phyloP scores from a whole-genome alignment of 2,797 vertebrate genomes.

The Smutsia temminckii region DNA sequence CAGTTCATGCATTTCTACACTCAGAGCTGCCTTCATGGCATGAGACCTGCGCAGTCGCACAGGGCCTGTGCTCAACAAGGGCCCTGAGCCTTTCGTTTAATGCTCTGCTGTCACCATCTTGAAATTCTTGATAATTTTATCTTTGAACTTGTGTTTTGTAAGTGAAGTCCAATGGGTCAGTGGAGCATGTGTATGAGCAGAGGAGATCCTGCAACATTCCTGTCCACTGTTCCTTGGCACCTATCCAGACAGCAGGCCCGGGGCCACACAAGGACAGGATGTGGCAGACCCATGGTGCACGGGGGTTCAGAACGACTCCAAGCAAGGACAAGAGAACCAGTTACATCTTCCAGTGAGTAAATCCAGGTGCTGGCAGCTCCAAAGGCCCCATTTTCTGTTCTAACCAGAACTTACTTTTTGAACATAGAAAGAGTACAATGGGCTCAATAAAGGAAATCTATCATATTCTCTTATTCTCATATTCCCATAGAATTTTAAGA shows the following conservation, averaged over 20 bases:
- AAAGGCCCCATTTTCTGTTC: background rate
- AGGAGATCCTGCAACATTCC: background rate
- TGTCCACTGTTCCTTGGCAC: rapidly evolving
- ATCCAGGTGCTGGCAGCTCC: background rate
- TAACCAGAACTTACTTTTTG: background rate
- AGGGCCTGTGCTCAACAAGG: background rate
- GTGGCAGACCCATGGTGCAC: background rate
- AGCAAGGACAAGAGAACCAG: background rate
- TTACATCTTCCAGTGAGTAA: background rate
- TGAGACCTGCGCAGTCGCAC: background rate
- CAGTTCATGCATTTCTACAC: background rate
- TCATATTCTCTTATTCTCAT: background rate
- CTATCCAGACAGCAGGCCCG: rapidly evolving
- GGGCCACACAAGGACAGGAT: background rate
- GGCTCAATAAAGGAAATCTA: background rate
- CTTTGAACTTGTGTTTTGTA: background rate
- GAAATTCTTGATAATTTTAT: background rate
- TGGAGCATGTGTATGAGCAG: background rate
- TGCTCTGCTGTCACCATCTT: background rate
- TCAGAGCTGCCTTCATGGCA: background rate
- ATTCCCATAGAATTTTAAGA: background rate
- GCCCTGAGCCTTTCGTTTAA: background rate
- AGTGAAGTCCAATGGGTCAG: background rate
- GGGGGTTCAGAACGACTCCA: background rate
- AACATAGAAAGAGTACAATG: background rate